These are phyloP conservation scores for Micromys minutus DNA, from an alignment of 2,113 vertebrate genomes.

Conservation along the genomic window DNA sequence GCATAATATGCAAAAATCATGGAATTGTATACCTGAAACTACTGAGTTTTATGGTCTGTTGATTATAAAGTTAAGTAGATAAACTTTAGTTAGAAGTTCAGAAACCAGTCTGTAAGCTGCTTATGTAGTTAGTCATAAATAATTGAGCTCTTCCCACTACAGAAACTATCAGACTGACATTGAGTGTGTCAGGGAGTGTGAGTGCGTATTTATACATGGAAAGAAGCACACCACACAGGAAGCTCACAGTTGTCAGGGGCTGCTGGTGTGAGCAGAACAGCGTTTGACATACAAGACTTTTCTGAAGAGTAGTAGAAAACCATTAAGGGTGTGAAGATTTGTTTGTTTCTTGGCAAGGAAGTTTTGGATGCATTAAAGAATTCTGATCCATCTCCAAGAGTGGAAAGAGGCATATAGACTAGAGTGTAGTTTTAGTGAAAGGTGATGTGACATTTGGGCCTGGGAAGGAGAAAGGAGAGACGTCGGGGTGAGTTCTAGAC, in stretches of 20 bases:
- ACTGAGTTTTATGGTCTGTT: neutral
- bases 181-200: neutral
- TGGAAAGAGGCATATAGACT: neutral
- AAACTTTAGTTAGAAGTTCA: slow-evolving; percentile 23
- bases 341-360: neutral
- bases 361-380: neutral
- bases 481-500: neutral
- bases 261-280: neutral
- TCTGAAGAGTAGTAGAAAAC: neutral
- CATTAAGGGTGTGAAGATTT: neutral
- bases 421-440: neutral
- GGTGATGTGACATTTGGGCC: neutral
- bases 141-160: neutral
- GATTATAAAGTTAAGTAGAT: neutral
- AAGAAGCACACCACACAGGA: neutral
- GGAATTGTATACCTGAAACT: neutral
- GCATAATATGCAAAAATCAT: neutral
- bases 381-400: neutral
- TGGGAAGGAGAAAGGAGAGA: neutral
- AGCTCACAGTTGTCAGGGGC: neutral
- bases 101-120: neutral
- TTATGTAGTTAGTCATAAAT: slow-evolving; percentile 4
- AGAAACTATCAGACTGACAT: neutral
- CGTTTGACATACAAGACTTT: neutral
- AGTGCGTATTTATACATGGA: accelerated